These are phyloP conservation scores for Cassiopea xamachana DNA, from an alignment of 30 jellyfish, hydroid and myxozoan species.

Conservation along the genomic window DNA sequence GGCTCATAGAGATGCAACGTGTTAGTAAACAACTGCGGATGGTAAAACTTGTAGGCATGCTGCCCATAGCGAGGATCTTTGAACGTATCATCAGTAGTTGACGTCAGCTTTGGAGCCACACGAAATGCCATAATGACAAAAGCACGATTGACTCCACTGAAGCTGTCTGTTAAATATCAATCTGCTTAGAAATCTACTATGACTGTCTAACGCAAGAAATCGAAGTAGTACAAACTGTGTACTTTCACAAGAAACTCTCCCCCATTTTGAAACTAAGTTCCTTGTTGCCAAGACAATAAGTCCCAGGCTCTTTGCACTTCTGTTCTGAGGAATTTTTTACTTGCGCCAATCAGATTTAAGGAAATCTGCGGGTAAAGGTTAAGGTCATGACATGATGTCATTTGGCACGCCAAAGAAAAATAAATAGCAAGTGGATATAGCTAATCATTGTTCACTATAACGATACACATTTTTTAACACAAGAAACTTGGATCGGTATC, in stretches of 20 bases:
- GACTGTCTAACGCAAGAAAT: not conserved
- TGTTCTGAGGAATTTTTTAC: no score
- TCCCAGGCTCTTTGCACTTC: conserved; percentile 2
- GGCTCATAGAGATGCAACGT: conserved; percentile 56
- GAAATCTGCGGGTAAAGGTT: no score
- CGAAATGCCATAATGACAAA: conserved; percentile 62
- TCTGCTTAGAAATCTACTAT: not conserved
- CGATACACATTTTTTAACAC: no score
- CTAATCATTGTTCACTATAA: no score
- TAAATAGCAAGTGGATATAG: no score
- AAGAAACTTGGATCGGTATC: no score
- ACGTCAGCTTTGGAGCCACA: conserved; percentile 56
- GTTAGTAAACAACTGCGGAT: conserved; percentile 72
- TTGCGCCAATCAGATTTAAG: no score
- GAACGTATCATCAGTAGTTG: conserved; percentile 81
- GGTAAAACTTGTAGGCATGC: conserved; percentile 65
- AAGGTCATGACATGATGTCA: no score
- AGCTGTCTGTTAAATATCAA: no score
- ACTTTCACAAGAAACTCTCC: not conserved
- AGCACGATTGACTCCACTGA: not conserved
- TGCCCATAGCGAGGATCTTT: conserved; percentile 62
- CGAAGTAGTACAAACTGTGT: not conserved
- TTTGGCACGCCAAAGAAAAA: no score
- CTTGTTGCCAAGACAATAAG: not conserved
- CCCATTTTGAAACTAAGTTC: not conserved